Base-by-base conservation (phyloP, 2,113 vertebrate genomes). In the Prinia subflava region DNA sequence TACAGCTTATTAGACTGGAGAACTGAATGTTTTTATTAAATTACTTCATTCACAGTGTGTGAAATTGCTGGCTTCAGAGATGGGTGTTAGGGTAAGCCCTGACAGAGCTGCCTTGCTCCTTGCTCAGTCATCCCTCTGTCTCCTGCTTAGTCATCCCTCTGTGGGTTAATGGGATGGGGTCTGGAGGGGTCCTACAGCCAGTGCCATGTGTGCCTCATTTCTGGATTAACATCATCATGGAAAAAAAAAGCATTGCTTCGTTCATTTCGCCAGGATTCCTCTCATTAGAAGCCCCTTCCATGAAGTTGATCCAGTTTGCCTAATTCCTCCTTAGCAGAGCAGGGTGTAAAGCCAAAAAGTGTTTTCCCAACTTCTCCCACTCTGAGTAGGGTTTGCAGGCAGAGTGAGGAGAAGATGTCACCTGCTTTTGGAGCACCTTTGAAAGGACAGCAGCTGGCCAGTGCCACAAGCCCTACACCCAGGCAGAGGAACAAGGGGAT, bases 181-280 rank as follows among this genome's bases (percentile, higher is more conserved):
- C 33, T 76, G 64, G 46, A 83, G 9, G 20, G 23, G 7, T 62
- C 49, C 80, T 76, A 11, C 9, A 88, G 63, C 33, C 25, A 10
- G 46, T 39, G 3, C n/a, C 31, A 4, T 12, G 18, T 5, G 12
- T 52, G 25, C 55, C 19, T 16, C 0, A 0, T 19, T 70, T 89
- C 67, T 67, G 30, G 20, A 33, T 42, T 19, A 67, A 35, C 42
- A 42, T 52, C 20, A n/a, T 42, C 10, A n/a, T 30, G 50, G 68
- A 3, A 68, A 49, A 83, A 65, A 74, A 65, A 74, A 33, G 7
- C 27, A 17, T 75, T 91, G 49, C 39, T 71, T 60, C 2, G 4
- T 68, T 64, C 0, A 0, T 91, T 91, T 87, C 53, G 78, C 52
- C 35, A 53, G 60, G 49, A 78, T 10, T 47, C 42, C 39, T 10